Evolutionary conservation across 2,888 invertebrate genomes (phyloP).

Genomic region (Nomada goodeniana): DNA sequence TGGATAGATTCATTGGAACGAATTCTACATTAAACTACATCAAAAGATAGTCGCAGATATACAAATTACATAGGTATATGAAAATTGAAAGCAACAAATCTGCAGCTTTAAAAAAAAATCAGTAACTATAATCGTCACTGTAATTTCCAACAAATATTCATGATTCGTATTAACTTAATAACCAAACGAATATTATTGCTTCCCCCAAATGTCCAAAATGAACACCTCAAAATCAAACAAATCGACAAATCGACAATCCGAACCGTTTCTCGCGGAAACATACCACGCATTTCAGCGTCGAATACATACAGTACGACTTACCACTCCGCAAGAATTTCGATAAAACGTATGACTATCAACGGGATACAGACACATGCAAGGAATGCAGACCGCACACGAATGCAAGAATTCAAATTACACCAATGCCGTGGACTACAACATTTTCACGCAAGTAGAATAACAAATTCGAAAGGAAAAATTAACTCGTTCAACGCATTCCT

Average conservation of each 20-base stretch:
- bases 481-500: conserved; percentile 1
- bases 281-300: neutral
- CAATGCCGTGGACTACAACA: conserved; percentile 3
- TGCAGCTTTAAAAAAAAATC: too few relatives aligned
- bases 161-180: too few relatives aligned
- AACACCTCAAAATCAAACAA: neutral
- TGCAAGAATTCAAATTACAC: conserved; percentile 29
- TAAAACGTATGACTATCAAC: conserved; percentile 21
- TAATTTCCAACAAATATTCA: too few relatives aligned
- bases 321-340: conserved; percentile 7
- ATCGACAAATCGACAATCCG: neutral
- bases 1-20: too few relatives aligned
- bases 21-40: too few relatives aligned
- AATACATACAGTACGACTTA: conserved; percentile 1
- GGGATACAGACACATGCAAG: conserved; percentile 8
- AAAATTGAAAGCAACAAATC: too few relatives aligned
- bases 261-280: neutral
- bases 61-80: too few relatives aligned
- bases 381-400: conserved; percentile 21
- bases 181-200: too few relatives aligned
- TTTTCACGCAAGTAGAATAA: neutral
- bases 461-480: neutral
- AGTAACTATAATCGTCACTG: too few relatives aligned
- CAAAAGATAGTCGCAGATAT: too few relatives aligned
- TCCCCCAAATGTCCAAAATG: too few relatives aligned